phyloP scores from a whole-genome alignment of 2,797 vertebrate genomes.

The Microctenopoma stevenorrisi region DNA sequence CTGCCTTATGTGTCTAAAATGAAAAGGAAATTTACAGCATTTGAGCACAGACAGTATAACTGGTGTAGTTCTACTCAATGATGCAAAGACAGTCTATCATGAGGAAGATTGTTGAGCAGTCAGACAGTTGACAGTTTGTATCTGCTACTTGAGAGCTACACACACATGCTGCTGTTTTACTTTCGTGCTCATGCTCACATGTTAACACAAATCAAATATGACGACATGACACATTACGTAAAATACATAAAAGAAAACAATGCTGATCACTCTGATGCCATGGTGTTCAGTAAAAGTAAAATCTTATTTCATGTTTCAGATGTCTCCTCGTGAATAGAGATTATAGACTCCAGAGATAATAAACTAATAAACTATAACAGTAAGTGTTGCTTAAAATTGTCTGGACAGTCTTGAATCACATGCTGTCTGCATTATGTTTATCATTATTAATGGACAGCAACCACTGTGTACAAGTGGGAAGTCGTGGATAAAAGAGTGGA shows the following conservation, averaged over 20 bases:
- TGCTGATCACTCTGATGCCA: neutral
- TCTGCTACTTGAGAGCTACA: conserved; percentile 50
- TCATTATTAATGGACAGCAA: conserved; percentile 50
- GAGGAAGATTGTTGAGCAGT: conserved; percentile 28
- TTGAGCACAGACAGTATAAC: conserved; percentile 7
- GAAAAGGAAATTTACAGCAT: conserved; percentile 7
- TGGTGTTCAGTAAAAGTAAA: neutral
- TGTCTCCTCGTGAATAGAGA: neutral
- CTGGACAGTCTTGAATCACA: conserved; percentile 31
- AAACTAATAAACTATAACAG: conserved; percentile 5
- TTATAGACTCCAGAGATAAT: conserved; percentile 1
- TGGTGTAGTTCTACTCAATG: conserved; percentile 13
- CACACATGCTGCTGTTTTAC: conserved; percentile 25
- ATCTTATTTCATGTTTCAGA: neutral
- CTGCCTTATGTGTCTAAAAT: no score
- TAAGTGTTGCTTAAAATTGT: conserved; percentile 10
- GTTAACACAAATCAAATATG: conserved; percentile 54
- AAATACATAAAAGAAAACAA: conserved; percentile 9
- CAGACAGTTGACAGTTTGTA: conserved; percentile 46
- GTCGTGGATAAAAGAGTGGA: conserved; percentile 16
- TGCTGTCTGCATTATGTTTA: conserved; percentile 17
- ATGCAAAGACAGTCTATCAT: conserved; percentile 49
- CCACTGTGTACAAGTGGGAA: conserved; percentile 27
- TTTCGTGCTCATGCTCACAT: conserved; percentile 30
- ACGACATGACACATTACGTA: conserved; percentile 61